Evolutionary conservation across 2,888 invertebrate species (phyloP).

Genomic region (Rotaria macrura): DNA sequence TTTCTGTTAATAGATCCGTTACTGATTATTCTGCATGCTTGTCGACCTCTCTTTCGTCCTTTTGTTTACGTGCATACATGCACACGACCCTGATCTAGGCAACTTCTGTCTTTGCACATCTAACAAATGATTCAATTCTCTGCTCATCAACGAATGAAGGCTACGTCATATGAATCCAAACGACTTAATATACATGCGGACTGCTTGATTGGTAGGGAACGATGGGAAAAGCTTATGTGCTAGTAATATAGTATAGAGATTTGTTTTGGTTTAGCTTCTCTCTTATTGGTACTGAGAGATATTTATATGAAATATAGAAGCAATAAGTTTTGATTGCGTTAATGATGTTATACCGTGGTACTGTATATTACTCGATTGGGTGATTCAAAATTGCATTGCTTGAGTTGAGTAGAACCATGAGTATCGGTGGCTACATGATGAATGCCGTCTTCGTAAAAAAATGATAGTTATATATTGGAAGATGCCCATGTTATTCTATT

Average conservation of each 20-base stretch:
- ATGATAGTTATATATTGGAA: not conserved
- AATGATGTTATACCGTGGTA: not conserved
- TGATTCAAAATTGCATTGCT: not conserved
- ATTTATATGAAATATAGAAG: not conserved
- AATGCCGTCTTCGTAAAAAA: not conserved
- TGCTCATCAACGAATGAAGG: not conserved
- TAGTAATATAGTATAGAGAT: not conserved
- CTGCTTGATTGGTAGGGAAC: not conserved
- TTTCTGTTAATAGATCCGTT: not conserved
- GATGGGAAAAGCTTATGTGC: not conserved
- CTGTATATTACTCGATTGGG: not conserved
- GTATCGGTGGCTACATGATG: not conserved
- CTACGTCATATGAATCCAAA: not conserved
- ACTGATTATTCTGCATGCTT: not conserved
- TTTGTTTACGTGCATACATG: not conserved
- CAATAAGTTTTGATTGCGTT: not conserved
- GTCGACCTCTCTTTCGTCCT: not conserved
- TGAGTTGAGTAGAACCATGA: not conserved
- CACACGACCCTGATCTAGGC: not conserved
- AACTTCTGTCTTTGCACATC: not conserved
- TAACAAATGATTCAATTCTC: not conserved
- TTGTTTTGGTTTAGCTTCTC: not conserved
- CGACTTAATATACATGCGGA: not conserved
- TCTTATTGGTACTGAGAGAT: not conserved
- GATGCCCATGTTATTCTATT: not conserved